Evolutionary conservation across 2,797 vertebrate species (phyloP).

Genomic region (Myotis daubentonii): DNA sequence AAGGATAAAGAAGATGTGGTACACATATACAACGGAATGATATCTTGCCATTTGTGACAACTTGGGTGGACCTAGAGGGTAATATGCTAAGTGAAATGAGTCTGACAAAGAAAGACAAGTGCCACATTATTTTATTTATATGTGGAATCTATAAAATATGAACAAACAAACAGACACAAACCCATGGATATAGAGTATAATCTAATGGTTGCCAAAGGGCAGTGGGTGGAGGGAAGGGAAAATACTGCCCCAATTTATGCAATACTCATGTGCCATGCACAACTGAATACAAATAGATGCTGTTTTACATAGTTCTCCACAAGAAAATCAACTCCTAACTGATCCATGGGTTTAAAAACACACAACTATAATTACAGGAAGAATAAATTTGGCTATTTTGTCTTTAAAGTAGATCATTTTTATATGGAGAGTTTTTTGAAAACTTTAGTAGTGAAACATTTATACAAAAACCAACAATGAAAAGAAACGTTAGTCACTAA

Average conservation of each 20-base stretch:
- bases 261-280: not conserved
- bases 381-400: not conserved
- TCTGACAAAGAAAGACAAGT: not conserved
- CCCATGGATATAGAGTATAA: not conserved
- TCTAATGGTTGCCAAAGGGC: not conserved
- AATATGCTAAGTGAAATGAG: not conserved
- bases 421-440: not conserved
- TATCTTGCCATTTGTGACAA: not conserved
- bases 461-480: not conserved
- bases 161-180: not conserved
- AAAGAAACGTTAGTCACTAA: not conserved
- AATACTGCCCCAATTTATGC: not conserved
- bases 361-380: not conserved
- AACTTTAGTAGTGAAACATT: not conserved
- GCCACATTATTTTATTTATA: not conserved
- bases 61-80: not conserved
- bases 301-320: not conserved
- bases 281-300: not conserved
- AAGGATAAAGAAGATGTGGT: not conserved
- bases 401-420: not conserved
- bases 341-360: not conserved
- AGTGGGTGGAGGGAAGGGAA: not conserved
- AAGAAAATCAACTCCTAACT: not conserved
- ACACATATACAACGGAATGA: not conserved
- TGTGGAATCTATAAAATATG: not conserved